phyloP scores from a whole-genome alignment of 2,113 vertebrate species.

The Caranx melampygus region DNA sequence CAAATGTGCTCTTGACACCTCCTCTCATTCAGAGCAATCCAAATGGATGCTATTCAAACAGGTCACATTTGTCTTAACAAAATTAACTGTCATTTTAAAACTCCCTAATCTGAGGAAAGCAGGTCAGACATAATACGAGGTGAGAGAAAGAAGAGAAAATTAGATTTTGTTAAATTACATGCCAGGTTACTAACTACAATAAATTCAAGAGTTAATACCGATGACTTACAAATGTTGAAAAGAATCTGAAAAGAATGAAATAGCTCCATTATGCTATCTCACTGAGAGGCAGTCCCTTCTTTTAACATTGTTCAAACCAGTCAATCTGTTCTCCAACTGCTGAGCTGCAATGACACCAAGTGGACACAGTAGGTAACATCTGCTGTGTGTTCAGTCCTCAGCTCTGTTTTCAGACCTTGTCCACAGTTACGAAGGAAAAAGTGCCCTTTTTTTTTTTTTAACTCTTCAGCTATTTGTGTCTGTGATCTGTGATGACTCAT shows the following conservation, averaged over 20 bases:
- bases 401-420: neutral
- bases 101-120: neutral
- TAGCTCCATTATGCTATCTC: neutral
- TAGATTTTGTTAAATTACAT: neutral
- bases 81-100: neutral
- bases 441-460: neutral
- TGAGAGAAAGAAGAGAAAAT: neutral
- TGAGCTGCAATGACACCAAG: slow-evolving; percentile 62
- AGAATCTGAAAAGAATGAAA: neutral
- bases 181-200: neutral
- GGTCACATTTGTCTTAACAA: neutral
- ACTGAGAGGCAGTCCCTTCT: neutral
- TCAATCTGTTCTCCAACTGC: slow-evolving; percentile 7
- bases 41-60: neutral
- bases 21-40: slow-evolving; percentile 7
- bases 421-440: neutral
- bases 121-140: neutral
- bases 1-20: slow-evolving; percentile 22
- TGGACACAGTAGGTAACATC: slow-evolving; percentile 51
- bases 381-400: neutral
- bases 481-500: slow-evolving; percentile 4
- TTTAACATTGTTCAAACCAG: neutral
- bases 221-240: neutral
- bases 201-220: neutral
- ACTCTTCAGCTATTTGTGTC: slow-evolving; percentile 25